Base-by-base conservation (phyloP, 2,888 invertebrate species). In the Neoaliturus tenellus region DNA sequence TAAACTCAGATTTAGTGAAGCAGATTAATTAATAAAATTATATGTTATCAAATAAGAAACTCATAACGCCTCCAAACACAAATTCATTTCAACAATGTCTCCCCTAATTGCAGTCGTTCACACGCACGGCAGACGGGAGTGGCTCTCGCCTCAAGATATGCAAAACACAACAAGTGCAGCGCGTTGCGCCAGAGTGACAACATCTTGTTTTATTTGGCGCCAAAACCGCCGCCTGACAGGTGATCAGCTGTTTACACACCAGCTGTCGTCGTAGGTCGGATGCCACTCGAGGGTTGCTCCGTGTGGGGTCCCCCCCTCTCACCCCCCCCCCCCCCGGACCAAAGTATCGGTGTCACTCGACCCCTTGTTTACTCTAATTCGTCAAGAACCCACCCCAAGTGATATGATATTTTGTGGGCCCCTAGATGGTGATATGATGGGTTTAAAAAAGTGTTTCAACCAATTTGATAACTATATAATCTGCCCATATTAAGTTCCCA, bases 201-300 rank as follows among this genome's bases (percentile, higher is more conserved):
- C 69, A 75, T 48, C 75, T 71, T 75, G 75, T 75, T 75, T 75
- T 44, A 75, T 75, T 75, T 75, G 48, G 75, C 75, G 48, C 48
- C 41, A 44, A 75, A 75, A 75, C 44, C 44, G 17, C 44, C 48
- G 35, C 44, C 28, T 25, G 41, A 75, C 75, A 75, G 39, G 48
- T 39, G 28, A 75, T 75, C 75, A 44, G 48, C 75, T 75, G 75
- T 48, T 44, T 44, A 75, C 44, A 41, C 28, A 44, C 23, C 75
- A 75, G 75, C 75, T 44, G 75, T 41, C 48, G 23, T 10, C 31
- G 71, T 44, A 44, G 44, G 35, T 39, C 12, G 5, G 58, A 69
- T 62, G 69, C 33, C 69, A 69, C 69, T 69, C 31, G 33, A 69
- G 69, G 33, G 31, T 33, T 3, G 12, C 71, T 35, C 23, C 71